Conservation (phyloP, 2,113 vertebrate species). For the Melanerpes formicivorus region DNA sequence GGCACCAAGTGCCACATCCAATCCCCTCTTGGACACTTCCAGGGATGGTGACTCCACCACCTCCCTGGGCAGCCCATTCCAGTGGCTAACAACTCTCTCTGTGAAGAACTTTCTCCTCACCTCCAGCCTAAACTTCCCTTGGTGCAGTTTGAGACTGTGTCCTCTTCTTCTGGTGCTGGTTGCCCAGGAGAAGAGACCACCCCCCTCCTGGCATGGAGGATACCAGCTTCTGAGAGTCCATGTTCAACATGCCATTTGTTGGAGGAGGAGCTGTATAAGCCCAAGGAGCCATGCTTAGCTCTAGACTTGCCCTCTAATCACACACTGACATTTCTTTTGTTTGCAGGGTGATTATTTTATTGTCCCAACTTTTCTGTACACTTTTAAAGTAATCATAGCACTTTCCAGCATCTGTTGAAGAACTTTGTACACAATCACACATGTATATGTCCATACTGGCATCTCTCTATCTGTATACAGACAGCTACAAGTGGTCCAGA, state of each 20-base stretch:
- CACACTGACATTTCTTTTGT: neutral
- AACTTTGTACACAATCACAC: neutral
- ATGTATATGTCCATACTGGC: neutral
- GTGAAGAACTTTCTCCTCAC: too few species aligned
- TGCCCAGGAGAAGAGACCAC: too few species aligned
- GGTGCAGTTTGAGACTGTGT: too few species aligned
- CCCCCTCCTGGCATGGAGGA: rapidly evolving
- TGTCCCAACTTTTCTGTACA: neutral
- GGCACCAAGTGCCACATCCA: too few species aligned
- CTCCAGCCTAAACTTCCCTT: too few species aligned
- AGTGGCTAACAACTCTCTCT: too few species aligned
- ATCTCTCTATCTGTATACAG: neutral
- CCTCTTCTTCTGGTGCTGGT: too few species aligned
- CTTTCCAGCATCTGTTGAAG: neutral
- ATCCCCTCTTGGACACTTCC: too few species aligned
- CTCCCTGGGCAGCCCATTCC: too few species aligned
- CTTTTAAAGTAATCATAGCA: neutral
- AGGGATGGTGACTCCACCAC: too few species aligned
- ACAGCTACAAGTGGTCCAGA: neutral
- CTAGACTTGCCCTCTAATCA: neutral
- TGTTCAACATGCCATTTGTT: neutral
- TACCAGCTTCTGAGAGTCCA: neutral
- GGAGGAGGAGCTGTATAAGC: neutral
- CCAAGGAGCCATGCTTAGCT: neutral
- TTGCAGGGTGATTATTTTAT: neutral